Evolutionary conservation across 2,888 invertebrate genomes (phyloP).

Genomic region (Apamea monoglypha): DNA sequence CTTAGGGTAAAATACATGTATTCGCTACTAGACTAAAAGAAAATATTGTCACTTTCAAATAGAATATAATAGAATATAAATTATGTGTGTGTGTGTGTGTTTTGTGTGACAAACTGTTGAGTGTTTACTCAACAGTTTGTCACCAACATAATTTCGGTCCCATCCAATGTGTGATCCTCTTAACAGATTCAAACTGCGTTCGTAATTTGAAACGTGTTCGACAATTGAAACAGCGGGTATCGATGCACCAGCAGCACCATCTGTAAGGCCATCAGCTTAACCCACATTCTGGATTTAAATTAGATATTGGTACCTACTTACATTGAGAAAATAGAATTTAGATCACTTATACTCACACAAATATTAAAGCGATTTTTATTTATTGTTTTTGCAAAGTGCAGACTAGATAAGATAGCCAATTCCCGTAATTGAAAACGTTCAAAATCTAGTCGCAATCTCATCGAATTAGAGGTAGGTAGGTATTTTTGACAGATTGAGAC

Average conservation of each 20-base stretch:
- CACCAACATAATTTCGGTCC: neutral
- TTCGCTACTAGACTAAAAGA: neutral
- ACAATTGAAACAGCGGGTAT: constrained; percentile 89
- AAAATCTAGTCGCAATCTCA: no score
- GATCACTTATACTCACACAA: neutral
- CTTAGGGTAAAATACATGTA: neutral
- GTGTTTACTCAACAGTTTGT: neutral
- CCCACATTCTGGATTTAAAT: constrained; percentile 75
- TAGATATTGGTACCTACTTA: constrained; percentile 53
- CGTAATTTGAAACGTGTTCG: constrained; percentile 86
- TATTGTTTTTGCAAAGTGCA: neutral
- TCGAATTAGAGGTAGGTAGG: no score
- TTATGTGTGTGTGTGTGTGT: no score
- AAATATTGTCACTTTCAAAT: neutral
- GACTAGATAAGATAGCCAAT: no score
- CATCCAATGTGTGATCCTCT: constrained; percentile 54
- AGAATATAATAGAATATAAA: no score
- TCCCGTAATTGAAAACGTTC: no score
- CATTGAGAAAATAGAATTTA: constrained; percentile 37
- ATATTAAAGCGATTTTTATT: neutral
- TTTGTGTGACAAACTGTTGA: no score
- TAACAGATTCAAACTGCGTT: constrained; percentile 82
- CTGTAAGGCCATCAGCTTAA: constrained; percentile 79
- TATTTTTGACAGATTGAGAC: neutral
- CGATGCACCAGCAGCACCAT: constrained; percentile 78